Evolutionary conservation across 2,797 vertebrate genomes (phyloP).

Genomic region (Propithecus perrieri): DNA sequence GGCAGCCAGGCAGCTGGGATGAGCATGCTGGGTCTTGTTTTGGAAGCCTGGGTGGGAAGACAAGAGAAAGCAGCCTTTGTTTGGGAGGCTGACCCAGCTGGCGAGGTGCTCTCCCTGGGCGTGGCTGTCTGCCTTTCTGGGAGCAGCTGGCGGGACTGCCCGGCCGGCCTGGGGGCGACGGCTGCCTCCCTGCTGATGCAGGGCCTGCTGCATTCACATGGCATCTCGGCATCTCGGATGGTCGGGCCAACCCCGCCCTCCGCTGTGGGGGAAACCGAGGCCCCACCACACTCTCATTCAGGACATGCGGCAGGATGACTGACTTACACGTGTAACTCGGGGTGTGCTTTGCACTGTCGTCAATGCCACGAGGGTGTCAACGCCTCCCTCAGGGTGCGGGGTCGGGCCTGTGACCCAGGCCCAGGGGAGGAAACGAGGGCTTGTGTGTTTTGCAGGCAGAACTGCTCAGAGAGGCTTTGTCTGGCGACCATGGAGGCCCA

Average conservation of each 20-base stretch:
- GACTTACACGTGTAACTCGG: not conserved
- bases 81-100: not conserved
- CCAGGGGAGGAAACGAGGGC: not conserved
- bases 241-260: not conserved
- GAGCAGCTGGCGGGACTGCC: not conserved
- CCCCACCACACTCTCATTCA: not conserved
- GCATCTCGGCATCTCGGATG: too few species aligned
- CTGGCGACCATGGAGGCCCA: not conserved
- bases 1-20: not conserved
- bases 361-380: not conserved
- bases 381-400: rapidly evolving
- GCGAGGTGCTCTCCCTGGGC: not conserved
- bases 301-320: not conserved
- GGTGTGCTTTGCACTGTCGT: not conserved
- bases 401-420: not conserved
- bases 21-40: not conserved
- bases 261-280: not conserved
- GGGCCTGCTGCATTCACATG: too few species aligned
- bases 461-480: not conserved
- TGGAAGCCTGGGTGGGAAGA: not conserved
- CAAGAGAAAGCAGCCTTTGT: not conserved
- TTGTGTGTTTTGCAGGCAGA: not conserved
- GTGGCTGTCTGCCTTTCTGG: not conserved
- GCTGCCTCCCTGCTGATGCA: rapidly evolving
- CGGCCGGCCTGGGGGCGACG: not conserved